Percentiles rank a stretch among this genome's conserved stretches.
Conservation (phyloP, 2,113 vertebrate genomes). For the Petromus typicus region DNA sequence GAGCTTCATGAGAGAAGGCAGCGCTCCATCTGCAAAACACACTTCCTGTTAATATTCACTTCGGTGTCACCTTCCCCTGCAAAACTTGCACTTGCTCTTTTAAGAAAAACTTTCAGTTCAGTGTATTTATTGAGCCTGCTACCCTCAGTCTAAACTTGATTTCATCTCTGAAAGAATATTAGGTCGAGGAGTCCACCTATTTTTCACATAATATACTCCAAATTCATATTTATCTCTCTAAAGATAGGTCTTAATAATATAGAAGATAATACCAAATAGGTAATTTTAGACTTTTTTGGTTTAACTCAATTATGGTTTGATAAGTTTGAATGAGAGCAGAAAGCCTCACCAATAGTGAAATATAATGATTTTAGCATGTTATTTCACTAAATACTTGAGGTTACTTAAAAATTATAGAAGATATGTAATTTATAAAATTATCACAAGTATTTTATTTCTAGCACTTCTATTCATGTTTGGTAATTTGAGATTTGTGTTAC, state of each 20-base stretch:
- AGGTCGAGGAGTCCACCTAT: background rate
- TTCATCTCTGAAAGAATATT: conserved; percentile 1
- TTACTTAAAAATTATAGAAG: conserved; percentile 47
- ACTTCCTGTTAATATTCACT: background rate
- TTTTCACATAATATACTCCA: background rate
- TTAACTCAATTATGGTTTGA: background rate
- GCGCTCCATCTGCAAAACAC: no score
- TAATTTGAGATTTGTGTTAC: background rate
- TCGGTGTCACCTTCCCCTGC: background rate
- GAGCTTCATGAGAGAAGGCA: background rate
- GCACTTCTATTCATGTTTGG: conserved; percentile 10
- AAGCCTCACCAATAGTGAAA: conserved; percentile 6
- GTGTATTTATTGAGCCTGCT: background rate
- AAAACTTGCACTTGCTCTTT: background rate
- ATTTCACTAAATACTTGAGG: conserved; percentile 25
- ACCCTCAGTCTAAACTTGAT: conserved; percentile 31
- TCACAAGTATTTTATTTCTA: background rate
- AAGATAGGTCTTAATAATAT: background rate
- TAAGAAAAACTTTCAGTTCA: conserved; percentile 46
- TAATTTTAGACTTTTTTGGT: background rate
- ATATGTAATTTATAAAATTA: conserved; percentile 13
- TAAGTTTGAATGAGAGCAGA: conserved; percentile 40
- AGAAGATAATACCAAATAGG: background rate
- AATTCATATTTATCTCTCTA: background rate
- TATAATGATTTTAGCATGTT: conserved; percentile 24